A percentile compares a stretch with the other conserved stretches of the same genome.
Conservation (phyloP, 2,113 vertebrate species). For the Pseudorasbora parva region DNA sequence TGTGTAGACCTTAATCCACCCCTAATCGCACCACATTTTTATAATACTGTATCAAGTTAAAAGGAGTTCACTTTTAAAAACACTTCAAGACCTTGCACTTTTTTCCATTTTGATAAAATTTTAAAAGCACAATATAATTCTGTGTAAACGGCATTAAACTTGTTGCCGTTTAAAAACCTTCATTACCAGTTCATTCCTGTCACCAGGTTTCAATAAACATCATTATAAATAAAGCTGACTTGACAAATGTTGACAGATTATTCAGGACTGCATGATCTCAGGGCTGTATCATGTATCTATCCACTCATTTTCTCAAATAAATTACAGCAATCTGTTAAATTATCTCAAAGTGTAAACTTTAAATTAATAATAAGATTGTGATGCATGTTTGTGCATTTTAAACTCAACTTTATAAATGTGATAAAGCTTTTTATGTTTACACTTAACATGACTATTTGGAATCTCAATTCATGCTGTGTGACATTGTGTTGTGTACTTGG, state of each 20-base stretch:
- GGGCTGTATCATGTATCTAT: neutral
- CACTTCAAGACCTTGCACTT: too few relatives aligned
- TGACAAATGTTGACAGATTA: neutral
- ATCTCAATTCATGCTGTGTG: constrained; percentile 3
- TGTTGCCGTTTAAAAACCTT: too few relatives aligned
- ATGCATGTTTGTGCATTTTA: neutral
- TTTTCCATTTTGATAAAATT: too few relatives aligned
- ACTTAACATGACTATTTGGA: constrained; percentile 13
- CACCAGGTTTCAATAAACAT: too few relatives aligned
- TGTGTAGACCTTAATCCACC: too few relatives aligned
- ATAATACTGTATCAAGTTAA: too few relatives aligned
- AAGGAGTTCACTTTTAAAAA: too few relatives aligned
- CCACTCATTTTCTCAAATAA: neutral
- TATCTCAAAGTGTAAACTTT: neutral
- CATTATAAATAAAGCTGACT: too few relatives aligned
- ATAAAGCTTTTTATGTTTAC: neutral
- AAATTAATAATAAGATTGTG: neutral
- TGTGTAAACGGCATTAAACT: too few relatives aligned
- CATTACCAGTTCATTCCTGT: too few relatives aligned
- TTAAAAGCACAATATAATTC: too few relatives aligned
- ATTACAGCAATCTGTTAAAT: neutral
- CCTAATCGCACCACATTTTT: too few relatives aligned
- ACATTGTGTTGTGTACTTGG: constrained; percentile 3
- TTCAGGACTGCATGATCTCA: neutral
- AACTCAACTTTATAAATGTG: neutral